These are phyloP conservation scores for Megaleporinus macrocephalus DNA, from an alignment of 2,113 vertebrate species.

Conservation along the genomic window DNA sequence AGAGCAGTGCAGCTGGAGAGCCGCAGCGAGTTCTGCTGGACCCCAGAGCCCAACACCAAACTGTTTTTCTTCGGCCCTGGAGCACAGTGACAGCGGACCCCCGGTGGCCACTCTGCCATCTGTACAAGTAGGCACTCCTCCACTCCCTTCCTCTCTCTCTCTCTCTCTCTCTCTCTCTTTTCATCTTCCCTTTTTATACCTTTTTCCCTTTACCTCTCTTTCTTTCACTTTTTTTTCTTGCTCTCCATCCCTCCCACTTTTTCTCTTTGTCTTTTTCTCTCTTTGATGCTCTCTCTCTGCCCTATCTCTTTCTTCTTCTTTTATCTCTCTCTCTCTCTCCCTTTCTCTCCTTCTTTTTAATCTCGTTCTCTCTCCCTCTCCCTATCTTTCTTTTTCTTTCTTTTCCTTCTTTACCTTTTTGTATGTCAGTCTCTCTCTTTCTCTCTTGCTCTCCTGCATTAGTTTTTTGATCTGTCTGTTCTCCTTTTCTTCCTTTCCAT, in stretches of 20 bases:
- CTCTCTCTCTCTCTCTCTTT: background rate
- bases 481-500: background rate
- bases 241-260: too few relatives aligned
- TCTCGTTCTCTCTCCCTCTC: too few relatives aligned
- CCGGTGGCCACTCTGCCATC: conserved; percentile 71
- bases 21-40: background rate
- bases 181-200: background rate
- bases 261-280: too few relatives aligned
- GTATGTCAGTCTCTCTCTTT: background rate
- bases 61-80: conserved; percentile 63
- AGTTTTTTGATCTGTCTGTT: conserved; percentile 9
- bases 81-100: conserved; percentile 66
- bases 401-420: background rate
- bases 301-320: too few relatives aligned
- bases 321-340: too few relatives aligned
- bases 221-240: too few relatives aligned
- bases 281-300: too few relatives aligned
- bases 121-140: conserved; percentile 71
- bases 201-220: too few relatives aligned
- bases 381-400: background rate
- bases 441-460: conserved; percentile 10
- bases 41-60: conserved; percentile 54
- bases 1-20: conserved; percentile 45
- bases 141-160: background rate
- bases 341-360: too few relatives aligned